Percentiles rank a stretch among this genome's conserved stretches.
Evolutionary conservation across 2,113 vertebrate species (phyloP).

Genomic region (Carassius carassius): DNA sequence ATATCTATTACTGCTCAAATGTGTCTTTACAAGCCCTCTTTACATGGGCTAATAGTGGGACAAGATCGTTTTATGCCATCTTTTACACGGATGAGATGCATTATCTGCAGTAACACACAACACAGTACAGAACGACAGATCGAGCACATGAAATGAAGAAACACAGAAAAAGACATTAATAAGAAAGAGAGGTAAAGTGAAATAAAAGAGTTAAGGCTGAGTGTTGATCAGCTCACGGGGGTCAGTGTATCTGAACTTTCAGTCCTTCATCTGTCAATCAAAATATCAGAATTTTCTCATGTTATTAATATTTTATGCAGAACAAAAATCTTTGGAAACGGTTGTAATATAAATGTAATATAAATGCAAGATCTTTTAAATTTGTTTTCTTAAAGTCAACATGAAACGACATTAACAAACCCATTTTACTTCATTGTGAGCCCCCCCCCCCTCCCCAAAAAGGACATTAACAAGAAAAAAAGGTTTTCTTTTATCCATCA

Average conservation of each 20-base stretch:
- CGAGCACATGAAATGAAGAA: constrained; percentile 62
- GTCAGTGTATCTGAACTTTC: constrained; percentile 71
- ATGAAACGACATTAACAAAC: background rate
- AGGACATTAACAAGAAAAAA: background rate
- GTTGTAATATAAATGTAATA: background rate
- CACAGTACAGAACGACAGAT: constrained; percentile 77
- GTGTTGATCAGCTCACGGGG: constrained; percentile 71
- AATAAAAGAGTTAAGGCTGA: constrained; percentile 43
- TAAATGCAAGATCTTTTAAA: background rate
- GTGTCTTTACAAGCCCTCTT: constrained; percentile 65
- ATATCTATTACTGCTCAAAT: constrained; percentile 55
- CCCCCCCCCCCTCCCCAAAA: too few species aligned
- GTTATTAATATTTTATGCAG: background rate
- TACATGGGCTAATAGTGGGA: constrained; percentile 74
- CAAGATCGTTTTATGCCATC: constrained; percentile 54
- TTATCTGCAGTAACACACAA: constrained; percentile 75
- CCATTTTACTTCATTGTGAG: background rate
- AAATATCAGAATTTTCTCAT: background rate
- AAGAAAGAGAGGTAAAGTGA: constrained; percentile 24
- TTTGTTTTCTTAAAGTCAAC: background rate
- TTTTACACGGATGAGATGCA: constrained; percentile 22
- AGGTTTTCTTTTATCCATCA: background rate
- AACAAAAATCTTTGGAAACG: constrained; percentile 9
- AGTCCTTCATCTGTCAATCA: constrained; percentile 67
- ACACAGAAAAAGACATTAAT: constrained; percentile 30